Base-by-base conservation (phyloP, 64 coral and sea anemone genomes). In the Montipora sp. region DNA sequence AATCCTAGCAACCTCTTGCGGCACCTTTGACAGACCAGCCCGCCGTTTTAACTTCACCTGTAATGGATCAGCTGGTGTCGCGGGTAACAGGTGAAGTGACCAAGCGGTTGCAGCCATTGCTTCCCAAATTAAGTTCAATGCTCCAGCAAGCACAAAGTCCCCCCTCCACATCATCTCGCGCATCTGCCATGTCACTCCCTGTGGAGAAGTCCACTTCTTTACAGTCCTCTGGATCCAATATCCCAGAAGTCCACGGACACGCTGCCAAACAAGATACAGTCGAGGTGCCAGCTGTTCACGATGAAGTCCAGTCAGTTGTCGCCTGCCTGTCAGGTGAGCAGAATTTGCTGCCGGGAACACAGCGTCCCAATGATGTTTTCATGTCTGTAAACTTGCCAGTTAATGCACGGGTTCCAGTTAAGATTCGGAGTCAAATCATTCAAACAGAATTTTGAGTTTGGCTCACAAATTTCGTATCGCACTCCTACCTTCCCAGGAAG, bases 1-100 rank as follows among this genome's bases (percentile, higher is more conserved):
- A 76, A 46, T 5, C 73, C 43, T 44, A 76, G 24, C 27, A 47
- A 47, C 27, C 43, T 46, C 24, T 36, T 46, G 73, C 27, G 23
- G 70, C 11, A 65, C 60, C 60, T 13, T 8, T 13, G 15, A 71
- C 67, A n/a, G 67, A 5, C 67, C 67, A 71, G n/a, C 67, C 67
- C 4, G 19, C 18, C 67, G 67, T 71, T 71, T 71, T 71, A 71
- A 8, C 67, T 71, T 76, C 43, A 76, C 74, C 74, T 46, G 74
- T 12, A 8, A 76, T 76, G 22, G 74, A 76, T 47, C 74, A 76
- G 74, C 74, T 76, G 8, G 3, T 76, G 12, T 76, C 74, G 0
- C 0, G 43, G 43, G 74, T 76, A 76, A 46, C 74, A 76, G 74
- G 46, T 12, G 74, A 76, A 76, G 74, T 76, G 74, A 76, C 74